These are phyloP conservation scores for Hemithea aestivaria DNA, from an alignment of 2,888 invertebrate genomes.

Conservation along the genomic window DNA sequence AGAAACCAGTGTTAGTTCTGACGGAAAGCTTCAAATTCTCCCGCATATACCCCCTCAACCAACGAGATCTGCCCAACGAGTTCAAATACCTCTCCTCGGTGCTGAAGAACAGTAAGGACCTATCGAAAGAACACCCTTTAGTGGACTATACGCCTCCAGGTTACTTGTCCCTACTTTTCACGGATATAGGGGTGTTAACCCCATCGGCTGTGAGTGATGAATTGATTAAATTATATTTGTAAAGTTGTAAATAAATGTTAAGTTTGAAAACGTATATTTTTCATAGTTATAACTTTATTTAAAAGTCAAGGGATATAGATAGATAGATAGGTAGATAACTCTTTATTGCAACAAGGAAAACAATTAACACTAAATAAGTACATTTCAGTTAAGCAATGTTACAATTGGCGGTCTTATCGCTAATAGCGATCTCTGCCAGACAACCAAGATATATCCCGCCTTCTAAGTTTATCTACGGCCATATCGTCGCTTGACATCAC, in stretches of 20 bases:
- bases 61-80: slow-evolving; percentile 92
- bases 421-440: too few relatives aligned
- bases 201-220: slow-evolving; percentile 99
- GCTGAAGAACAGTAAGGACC: slow-evolving; percentile 50
- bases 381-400: too few relatives aligned
- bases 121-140: slow-evolving; percentile 87
- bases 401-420: too few relatives aligned
- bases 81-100: slow-evolving; percentile 85
- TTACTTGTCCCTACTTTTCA: slow-evolving; percentile 94
- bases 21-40: slow-evolving; percentile 99
- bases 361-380: too few relatives aligned
- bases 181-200: slow-evolving; percentile 96
- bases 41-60: slow-evolving; percentile 94
- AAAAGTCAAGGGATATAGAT: background rate
- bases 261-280: too few relatives aligned
- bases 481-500: too few relatives aligned
- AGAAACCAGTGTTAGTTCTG: slow-evolving; percentile 96
- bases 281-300: too few relatives aligned
- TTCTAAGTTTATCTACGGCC: too few relatives aligned
- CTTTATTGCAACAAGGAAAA: too few relatives aligned
- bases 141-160: slow-evolving; percentile 99
- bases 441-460: too few relatives aligned
- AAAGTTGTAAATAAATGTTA: slow-evolving; percentile 46
- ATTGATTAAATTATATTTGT: slow-evolving; percentile 96
- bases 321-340: too few relatives aligned